phyloP scores from a whole-genome alignment of 2,113 vertebrate species.

The Neolamprologus toae region DNA sequence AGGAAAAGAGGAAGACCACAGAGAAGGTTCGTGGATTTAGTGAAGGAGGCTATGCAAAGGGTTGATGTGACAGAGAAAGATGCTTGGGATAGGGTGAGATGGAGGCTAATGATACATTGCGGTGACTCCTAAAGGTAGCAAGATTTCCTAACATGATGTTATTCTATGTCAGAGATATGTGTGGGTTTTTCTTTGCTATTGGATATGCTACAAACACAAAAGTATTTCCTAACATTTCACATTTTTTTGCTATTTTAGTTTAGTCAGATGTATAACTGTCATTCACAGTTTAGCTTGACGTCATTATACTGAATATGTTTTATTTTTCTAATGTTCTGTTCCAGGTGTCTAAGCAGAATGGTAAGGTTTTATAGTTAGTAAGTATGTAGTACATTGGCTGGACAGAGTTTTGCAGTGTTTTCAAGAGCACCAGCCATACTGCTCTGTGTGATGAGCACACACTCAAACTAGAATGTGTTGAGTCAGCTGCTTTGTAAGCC shows the following conservation, averaged over 20 bases:
- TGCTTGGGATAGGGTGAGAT: background rate
- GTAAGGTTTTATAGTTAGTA: background rate
- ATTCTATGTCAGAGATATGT: background rate
- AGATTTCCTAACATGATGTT: background rate
- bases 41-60: background rate
- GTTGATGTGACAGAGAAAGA: background rate
- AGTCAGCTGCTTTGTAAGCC: slow-evolving; percentile 55
- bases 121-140: background rate
- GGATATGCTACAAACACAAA: background rate
- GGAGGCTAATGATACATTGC: background rate
- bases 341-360: background rate
- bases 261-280: background rate
- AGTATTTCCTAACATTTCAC: background rate
- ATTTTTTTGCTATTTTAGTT: background rate
- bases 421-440: background rate
- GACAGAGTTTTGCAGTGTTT: background rate
- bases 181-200: background rate
- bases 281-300: background rate
- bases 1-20: background rate
- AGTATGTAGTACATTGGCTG: background rate
- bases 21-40: background rate
- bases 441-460: slow-evolving; percentile 40
- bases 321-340: background rate
- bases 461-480: slow-evolving; percentile 66
- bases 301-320: background rate